Conservation (phyloP, 2,888 invertebrate genomes). For the Trypoxylon attenuatum region DNA sequence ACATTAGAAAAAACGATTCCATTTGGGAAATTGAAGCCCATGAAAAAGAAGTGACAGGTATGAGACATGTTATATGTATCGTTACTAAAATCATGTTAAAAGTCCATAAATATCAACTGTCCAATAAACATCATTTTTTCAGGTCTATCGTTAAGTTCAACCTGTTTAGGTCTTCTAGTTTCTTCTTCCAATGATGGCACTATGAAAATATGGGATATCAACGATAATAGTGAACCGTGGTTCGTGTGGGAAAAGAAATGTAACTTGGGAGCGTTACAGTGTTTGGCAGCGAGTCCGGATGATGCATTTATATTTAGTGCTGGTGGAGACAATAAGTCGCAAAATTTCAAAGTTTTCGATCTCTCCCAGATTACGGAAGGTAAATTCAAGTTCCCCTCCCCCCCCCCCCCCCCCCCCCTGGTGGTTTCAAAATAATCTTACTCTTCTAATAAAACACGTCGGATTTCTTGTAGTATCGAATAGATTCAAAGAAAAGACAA, state of each 20-base stretch:
- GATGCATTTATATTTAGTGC: slow-evolving; percentile 86
- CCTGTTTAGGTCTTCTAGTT: slow-evolving; percentile 85
- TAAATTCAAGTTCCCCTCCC: slow-evolving; percentile 59
- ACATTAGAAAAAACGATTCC: slow-evolving; percentile 77
- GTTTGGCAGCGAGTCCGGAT: slow-evolving; percentile 86
- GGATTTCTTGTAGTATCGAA: slow-evolving; percentile 56
- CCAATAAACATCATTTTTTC: too few species aligned
- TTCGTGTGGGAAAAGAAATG: slow-evolving; percentile 63
- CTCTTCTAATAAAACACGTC: slow-evolving; percentile 8
- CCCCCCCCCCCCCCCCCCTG: not conserved
- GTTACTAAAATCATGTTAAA: too few species aligned
- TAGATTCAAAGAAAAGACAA: slow-evolving; percentile 50
- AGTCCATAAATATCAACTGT: too few species aligned
- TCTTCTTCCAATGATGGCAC: slow-evolving; percentile 87
- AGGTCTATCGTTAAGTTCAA: slow-evolving; percentile 84
- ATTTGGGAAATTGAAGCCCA: slow-evolving; percentile 86
- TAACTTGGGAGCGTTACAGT: slow-evolving; percentile 84
- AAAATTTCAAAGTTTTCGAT: slow-evolving; percentile 83
- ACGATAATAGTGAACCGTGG: slow-evolving; percentile 58
- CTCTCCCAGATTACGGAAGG: slow-evolving; percentile 78
- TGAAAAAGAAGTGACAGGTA: slow-evolving; percentile 88
- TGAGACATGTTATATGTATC: slow-evolving; percentile 1
- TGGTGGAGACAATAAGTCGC: slow-evolving; percentile 89
- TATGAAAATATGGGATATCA: slow-evolving; percentile 91
- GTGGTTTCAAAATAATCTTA: not conserved